These are phyloP conservation scores for Sparidentex hasta DNA, from an alignment of 2,797 vertebrate species.

Conservation along the genomic window DNA sequence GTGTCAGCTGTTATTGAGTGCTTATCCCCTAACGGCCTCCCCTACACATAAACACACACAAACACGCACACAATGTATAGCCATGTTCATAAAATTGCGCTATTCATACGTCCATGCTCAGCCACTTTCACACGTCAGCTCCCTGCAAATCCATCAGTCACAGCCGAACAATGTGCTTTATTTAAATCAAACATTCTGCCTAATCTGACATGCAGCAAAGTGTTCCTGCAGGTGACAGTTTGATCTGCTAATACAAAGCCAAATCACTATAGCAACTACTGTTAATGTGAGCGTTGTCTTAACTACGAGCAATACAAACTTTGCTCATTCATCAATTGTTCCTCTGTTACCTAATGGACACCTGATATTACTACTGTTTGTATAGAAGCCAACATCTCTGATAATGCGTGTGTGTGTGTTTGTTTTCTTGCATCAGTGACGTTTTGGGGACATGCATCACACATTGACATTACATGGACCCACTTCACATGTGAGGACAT, in stretches of 20 bases:
- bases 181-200: slow-evolving; percentile 65
- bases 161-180: slow-evolving; percentile 66
- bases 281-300: slow-evolving; percentile 47
- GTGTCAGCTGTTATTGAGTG: slow-evolving; percentile 90
- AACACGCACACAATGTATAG: slow-evolving; percentile 60
- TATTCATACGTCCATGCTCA: slow-evolving; percentile 66
- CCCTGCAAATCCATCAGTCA: slow-evolving; percentile 67
- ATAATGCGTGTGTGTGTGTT: no score
- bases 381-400: background rate
- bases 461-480: no score
- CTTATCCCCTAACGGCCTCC: slow-evolving; percentile 84
- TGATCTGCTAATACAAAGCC: slow-evolving; percentile 44
- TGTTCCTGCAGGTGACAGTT: slow-evolving; percentile 60
- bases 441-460: no score
- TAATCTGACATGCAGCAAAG: slow-evolving; percentile 58
- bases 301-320: slow-evolving; percentile 37
- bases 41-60: slow-evolving; percentile 52
- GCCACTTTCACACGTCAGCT: slow-evolving; percentile 70
- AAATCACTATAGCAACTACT: slow-evolving; percentile 58
- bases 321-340: slow-evolving; percentile 34
- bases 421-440: no score
- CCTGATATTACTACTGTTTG: background rate
- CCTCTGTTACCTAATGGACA: slow-evolving; percentile 11
- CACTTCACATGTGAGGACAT: no score
- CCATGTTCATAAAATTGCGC: slow-evolving; percentile 63